phyloP scores from a whole-genome alignment of 2,797 vertebrate species.

The Hapalemur alaotrensis region DNA sequence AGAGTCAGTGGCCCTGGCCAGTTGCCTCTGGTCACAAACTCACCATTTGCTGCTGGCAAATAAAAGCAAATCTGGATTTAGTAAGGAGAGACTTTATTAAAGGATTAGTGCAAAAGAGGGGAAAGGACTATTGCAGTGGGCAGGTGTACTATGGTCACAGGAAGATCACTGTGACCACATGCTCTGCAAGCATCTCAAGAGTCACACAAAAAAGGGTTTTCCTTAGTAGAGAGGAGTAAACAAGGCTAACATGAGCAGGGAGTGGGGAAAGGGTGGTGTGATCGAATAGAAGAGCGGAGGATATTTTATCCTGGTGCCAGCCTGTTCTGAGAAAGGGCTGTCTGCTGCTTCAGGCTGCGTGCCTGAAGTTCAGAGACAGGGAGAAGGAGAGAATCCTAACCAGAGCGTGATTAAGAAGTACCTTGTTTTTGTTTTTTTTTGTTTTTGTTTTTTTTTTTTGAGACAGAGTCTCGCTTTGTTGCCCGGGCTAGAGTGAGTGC shows the following conservation, averaged over 20 bases:
- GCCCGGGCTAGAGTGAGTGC: no score
- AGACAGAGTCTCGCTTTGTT: no score
- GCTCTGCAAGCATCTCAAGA: neutral
- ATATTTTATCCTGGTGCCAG: neutral
- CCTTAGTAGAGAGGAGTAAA: neutral
- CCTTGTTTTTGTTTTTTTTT: no score
- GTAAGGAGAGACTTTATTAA: neutral
- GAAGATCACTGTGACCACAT: neutral
- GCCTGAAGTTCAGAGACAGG: neutral
- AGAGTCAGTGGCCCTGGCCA: neutral
- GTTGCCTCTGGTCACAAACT: constrained; percentile 14
- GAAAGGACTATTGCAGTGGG: neutral
- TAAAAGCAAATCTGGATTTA: neutral
- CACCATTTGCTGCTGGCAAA: neutral
- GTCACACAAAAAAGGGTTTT: neutral
- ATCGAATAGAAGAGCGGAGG: neutral
- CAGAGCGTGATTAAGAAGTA: neutral
- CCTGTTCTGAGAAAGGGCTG: neutral
- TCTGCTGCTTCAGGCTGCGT: neutral
- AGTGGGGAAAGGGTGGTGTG: neutral
- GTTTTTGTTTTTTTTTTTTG: no score
- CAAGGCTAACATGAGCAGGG: neutral
- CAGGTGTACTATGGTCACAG: neutral
- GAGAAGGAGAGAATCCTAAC: neutral
- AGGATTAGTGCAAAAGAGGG: neutral